Evolutionary conservation across 1,140 invertebrate genomes (phyloP).

Genomic region (Nebria ingens): DNA sequence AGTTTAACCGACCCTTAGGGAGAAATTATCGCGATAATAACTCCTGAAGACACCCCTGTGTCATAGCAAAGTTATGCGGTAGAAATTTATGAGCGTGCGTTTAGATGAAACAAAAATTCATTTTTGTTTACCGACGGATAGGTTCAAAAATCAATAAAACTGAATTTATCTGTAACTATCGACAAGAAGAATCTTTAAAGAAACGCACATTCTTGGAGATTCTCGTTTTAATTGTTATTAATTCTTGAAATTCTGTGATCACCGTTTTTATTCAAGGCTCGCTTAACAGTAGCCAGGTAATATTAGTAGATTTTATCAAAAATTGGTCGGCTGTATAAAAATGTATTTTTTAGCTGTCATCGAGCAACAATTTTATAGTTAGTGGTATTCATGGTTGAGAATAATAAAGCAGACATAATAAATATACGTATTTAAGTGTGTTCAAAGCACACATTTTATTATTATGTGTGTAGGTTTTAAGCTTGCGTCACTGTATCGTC

Average conservation of each 20-base stretch:
- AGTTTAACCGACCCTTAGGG: not conserved
- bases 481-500: too few species aligned
- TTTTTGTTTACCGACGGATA: too few species aligned
- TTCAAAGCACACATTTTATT: too few species aligned
- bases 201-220: too few species aligned
- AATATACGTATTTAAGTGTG: not conserved
- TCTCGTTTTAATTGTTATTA: not conserved
- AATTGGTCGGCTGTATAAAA: not conserved
- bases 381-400: not conserved
- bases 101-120: too few species aligned
- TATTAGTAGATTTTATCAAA: slow-evolving; percentile 7
- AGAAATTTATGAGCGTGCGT: not conserved
- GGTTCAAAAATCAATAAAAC: too few species aligned
- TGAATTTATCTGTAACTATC: too few species aligned
- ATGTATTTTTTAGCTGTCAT: slow-evolving; percentile 1
- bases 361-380: not conserved
- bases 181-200: too few species aligned
- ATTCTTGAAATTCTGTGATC: not conserved
- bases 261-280: too few species aligned
- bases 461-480: too few species aligned
- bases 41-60: slow-evolving; percentile 8
- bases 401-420: not conserved
- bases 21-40: slow-evolving; percentile 8
- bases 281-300: slow-evolving; percentile 2
- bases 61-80: not conserved